Base-by-base conservation (phyloP, 2,888 invertebrate genomes). In the Cephonodes hylas region DNA sequence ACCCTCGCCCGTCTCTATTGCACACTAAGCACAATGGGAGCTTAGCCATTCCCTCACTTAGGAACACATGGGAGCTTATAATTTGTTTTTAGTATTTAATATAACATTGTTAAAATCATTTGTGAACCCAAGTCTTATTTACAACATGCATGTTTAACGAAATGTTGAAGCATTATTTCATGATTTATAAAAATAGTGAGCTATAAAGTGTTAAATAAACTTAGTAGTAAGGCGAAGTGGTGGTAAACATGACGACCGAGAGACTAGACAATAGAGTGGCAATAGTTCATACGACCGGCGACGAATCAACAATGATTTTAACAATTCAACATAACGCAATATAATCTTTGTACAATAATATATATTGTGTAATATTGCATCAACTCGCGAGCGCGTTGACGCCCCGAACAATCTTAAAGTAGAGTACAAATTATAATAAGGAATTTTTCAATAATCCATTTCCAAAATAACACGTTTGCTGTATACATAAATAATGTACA, bases 271-370 rank as follows among this genome's bases (percentile, higher is more conserved):
- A 44, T 18, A 10, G 10, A 44, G 20, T 20, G 8, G 27, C 10
- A 27, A 48, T 15, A 25, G 1, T 7, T 31, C 18, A 4, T 7
- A 25, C 8, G 10, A 2, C 27, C n/a, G n/a, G n/a, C n/a, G n/a
- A n/a, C n/a, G n/a, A 8, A 27, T 18, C 53, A 53, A 53, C 2
- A 53, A 53, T 53, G 53, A 53, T 53, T 53, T 10, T 18, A 31
- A 53, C 53, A 31, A 3, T 3, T 10, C 8, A 53, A 53, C 15
- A 38, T 38, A 38, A 48, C 48, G 48, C 48, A 48, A 48, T 27
- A 48, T 18, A 53, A 53, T 46, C 53, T 53, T 53, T 53, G 31
- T 53, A 53, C 53, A 53, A 53, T 53, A 31, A 53, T 31, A 31
- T 53, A 53, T 53, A 53, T 31, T 53, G 48, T 48, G 53, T 53